Percentiles rank a stretch among this genome's conserved stretches.
Conservation (phyloP, 2,888 invertebrate genomes). For the Cosmopolites sordidus region DNA sequence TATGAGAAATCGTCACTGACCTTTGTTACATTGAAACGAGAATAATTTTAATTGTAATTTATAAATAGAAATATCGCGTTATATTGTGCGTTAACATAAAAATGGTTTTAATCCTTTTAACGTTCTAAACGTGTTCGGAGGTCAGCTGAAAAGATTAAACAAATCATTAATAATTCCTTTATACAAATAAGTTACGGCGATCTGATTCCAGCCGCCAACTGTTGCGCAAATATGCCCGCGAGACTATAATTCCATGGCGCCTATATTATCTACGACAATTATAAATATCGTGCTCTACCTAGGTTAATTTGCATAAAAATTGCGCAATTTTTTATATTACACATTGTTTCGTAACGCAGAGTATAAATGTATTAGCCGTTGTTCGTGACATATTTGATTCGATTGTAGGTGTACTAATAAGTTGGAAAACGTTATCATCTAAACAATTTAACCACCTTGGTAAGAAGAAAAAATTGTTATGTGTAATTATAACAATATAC, state of each 20-base stretch:
- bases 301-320: slow-evolving; percentile 19
- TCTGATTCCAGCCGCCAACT: slow-evolving; percentile 6
- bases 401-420: too few species aligned
- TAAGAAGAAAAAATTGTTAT: too few species aligned
- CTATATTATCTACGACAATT: slow-evolving; percentile 24
- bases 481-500: too few species aligned
- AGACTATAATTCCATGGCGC: slow-evolving; percentile 20
- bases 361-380: too few species aligned
- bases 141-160: slow-evolving; percentile 20
- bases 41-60: too few species aligned
- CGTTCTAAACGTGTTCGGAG: slow-evolving; percentile 11
- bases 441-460: too few species aligned
- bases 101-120: slow-evolving; percentile 8
- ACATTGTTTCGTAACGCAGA: neutral
- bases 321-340: slow-evolving; percentile 9
- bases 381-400: too few species aligned
- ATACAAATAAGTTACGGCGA: slow-evolving; percentile 17
- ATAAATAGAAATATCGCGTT: neutral
- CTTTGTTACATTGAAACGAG: too few species aligned
- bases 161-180: slow-evolving; percentile 21
- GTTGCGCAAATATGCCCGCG: slow-evolving; percentile 19
- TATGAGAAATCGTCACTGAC: too few species aligned
- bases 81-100: neutral
- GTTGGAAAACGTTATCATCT: too few species aligned
- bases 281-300: slow-evolving; percentile 20